phyloP scores from a whole-genome alignment of 2,113 vertebrate genomes.

The Silurus asotus region DNA sequence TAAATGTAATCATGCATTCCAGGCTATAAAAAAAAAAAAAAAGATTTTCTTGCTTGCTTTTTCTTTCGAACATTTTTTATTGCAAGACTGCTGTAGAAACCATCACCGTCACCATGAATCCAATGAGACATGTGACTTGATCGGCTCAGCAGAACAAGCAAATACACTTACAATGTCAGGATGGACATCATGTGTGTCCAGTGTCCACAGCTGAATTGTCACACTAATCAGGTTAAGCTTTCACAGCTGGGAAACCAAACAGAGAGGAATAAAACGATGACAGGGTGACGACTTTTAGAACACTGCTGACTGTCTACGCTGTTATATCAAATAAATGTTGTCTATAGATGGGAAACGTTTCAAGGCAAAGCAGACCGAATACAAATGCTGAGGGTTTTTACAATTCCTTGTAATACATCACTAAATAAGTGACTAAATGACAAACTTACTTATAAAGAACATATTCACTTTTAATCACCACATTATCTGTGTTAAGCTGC shows the following conservation, averaged over 20 bases:
- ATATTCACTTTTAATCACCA: too few relatives aligned
- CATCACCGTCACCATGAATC: not conserved
- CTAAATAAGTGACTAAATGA: too few relatives aligned
- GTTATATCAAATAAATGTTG: not conserved
- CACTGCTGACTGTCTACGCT: too few relatives aligned
- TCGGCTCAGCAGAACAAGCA: too few relatives aligned
- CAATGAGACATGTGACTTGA: not conserved
- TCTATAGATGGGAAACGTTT: not conserved
- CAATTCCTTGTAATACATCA: not conserved
- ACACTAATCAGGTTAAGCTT: not conserved
- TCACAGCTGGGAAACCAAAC: not conserved
- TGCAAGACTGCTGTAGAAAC: not conserved
- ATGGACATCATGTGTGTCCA: not conserved
- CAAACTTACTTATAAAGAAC: too few relatives aligned
- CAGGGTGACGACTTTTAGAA: too few relatives aligned
- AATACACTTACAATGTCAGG: not conserved
- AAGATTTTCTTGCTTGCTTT: not conserved
- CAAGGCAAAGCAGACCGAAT: not conserved
- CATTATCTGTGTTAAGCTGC: too few relatives aligned
- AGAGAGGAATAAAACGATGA: not conserved
- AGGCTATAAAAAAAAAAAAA: conserved; percentile 21
- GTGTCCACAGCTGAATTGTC: not conserved
- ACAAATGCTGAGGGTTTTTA: not conserved
- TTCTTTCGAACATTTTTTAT: not conserved
- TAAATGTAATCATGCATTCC: conserved; percentile 18